Evolutionary conservation across 2,888 invertebrate species (phyloP), one percentile per base, ranked within the genome.

Genomic region (Sinopyrophorus schimmeli): DNA sequence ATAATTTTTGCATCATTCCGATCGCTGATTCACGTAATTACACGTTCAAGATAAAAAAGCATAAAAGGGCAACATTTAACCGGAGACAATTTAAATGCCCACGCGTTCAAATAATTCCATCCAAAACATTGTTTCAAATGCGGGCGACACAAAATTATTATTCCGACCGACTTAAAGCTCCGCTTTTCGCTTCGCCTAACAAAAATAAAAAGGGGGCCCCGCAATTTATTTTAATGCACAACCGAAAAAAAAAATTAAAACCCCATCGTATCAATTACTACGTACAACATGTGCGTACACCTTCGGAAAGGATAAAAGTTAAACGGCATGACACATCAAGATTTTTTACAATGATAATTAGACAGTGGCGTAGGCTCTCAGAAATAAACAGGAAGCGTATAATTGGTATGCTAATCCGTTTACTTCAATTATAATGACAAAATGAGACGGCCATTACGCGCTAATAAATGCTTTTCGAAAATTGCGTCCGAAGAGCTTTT

Each of bases 91-190:
- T 47, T 43, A 53, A 53, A 47, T 43, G 43, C 52, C 52, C 40
- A 47, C 52, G 38, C 43, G 27, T n/a, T n/a, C n/a, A n/a, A n/a
- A n/a, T n/a, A n/a, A n/a, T n/a, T n/a, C 11, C 35, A 27, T 37
- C 20, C 34, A 31, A 28, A 35, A 38, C 34, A 30, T 20, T 21
- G 21, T 26, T 40, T 32, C 34, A 23, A 39, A 47, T 47, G 52
- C 52, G 52, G 47, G 52, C 39, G 47, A 47, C 52, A 47, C 47
- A 47, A 52, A 43, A 53, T 53, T 53, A 53, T 53, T 47, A n/a
- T n/a, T n/a, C n/a, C n/a, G n/a, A n/a, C n/a, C 37, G 39, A 53
- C 47, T 53, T 42, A 53, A 53, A 53, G 35, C 38, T 14, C 10
- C 37, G 47, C 39, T 47, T 21, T 26, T 40, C 52, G 52, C 47